Conservation (phyloP, 2,888 invertebrate genomes). For the Phorcus lineatus region DNA sequence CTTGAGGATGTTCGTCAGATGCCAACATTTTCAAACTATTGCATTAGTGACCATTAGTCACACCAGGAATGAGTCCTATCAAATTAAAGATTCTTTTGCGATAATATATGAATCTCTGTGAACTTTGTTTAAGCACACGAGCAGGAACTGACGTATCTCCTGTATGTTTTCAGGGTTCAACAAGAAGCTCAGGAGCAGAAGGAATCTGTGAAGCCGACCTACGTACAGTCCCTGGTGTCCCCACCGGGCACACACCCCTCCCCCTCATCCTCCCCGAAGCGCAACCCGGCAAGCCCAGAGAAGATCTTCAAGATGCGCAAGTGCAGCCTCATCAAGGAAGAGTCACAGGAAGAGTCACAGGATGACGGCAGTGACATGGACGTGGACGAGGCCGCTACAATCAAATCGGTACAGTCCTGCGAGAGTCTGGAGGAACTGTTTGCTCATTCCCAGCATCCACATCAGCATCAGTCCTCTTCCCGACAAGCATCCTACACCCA, state of each 20-base stretch:
- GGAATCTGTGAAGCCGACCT: conserved; percentile 42
- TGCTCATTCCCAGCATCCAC: background rate
- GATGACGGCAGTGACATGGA: conserved; percentile 46
- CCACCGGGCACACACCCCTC: conserved; percentile 68
- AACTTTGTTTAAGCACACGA: too few species aligned
- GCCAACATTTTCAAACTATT: too few species aligned
- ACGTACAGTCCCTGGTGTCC: conserved; percentile 69
- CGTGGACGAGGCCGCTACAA: conserved; percentile 42
- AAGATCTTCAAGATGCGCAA: conserved; percentile 83
- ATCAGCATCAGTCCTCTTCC: background rate
- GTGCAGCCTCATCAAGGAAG: conserved; percentile 94
- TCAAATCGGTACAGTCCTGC: conserved; percentile 58
- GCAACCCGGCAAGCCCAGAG: background rate
- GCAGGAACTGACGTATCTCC: too few species aligned
- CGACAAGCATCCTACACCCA: background rate
- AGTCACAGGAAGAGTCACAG: conserved; percentile 85
- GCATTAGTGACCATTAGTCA: too few species aligned
- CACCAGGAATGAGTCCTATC: too few species aligned
- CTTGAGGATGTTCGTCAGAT: too few species aligned
- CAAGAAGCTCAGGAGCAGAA: background rate
- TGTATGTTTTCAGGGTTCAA: background rate
- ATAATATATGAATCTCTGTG: too few species aligned
- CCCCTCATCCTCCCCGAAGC: conserved; percentile 44
- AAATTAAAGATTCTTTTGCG: too few species aligned
- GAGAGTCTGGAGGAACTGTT: conserved; percentile 56